Conservation (phyloP, 2,113 vertebrate genomes). For the Lontra canadensis region DNA sequence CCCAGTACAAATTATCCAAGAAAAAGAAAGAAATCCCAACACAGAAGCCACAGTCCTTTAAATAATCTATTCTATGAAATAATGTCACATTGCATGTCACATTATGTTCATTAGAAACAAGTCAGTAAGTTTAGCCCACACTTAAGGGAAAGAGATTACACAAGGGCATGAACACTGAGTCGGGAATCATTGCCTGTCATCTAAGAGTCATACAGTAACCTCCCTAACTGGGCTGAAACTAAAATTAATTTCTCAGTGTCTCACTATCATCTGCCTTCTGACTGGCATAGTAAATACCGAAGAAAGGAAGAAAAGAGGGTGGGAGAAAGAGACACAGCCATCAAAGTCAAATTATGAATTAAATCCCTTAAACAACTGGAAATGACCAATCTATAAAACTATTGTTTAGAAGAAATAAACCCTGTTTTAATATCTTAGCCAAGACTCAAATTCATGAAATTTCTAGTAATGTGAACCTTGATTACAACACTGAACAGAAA, state of each 20-base stretch:
- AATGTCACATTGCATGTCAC: background rate
- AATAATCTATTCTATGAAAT: background rate
- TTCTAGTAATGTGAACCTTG: background rate
- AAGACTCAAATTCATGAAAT: background rate
- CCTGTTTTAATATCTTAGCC: slow-evolving; percentile 14
- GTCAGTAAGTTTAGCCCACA: background rate
- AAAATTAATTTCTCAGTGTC: background rate
- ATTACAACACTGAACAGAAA: slow-evolving; percentile 18
- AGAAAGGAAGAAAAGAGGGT: background rate
- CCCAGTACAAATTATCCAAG: background rate
- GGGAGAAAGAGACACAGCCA: background rate
- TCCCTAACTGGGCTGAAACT: background rate
- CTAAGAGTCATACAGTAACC: background rate
- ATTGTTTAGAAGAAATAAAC: background rate
- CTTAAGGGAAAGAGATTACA: background rate
- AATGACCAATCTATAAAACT: background rate
- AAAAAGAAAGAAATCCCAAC: background rate
- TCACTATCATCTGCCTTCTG: background rate
- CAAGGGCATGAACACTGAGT: background rate
- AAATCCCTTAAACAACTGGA: background rate
- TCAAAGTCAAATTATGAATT: background rate
- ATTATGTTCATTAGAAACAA: background rate
- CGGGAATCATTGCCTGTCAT: background rate
- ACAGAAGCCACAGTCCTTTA: background rate
- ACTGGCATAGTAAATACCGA: background rate